Conservation (phyloP, 2,797 vertebrate genomes). For the Anas capensis region DNA sequence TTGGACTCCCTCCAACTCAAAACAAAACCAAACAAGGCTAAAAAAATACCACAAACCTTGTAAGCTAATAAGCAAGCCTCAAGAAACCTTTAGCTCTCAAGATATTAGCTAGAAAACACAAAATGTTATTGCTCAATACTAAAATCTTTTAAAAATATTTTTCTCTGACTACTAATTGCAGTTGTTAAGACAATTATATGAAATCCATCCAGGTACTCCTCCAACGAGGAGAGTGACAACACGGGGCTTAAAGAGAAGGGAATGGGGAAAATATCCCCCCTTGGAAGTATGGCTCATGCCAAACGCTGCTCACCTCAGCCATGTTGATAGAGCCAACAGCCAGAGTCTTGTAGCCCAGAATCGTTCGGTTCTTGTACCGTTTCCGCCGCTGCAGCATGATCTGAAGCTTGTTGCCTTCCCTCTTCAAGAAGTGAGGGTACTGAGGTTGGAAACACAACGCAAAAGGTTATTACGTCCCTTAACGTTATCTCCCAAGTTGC, state of each 20-base stretch:
- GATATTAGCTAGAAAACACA: not conserved
- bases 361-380: conserved; percentile 95
- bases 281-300: not conserved
- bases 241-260: not conserved
- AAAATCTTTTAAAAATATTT: not conserved
- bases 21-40: not conserved
- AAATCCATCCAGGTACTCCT: not conserved
- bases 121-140: not conserved
- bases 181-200: not conserved
- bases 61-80: not conserved
- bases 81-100: not conserved
- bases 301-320: conserved; percentile 87
- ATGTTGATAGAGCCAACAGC: conserved; percentile 93
- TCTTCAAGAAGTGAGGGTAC: conserved; percentile 97
- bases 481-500: not conserved
- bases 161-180: not conserved
- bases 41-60: not conserved
- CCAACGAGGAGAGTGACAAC: not conserved
- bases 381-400: conserved; percentile 95
- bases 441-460: conserved; percentile 56
- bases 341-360: conserved; percentile 96
- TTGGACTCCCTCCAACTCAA: not conserved
- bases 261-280: rapidly evolving
- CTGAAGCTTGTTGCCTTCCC: conserved; percentile 96
- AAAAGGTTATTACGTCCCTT: not conserved